Percentiles rank a stretch among this genome's conserved stretches.
These are phyloP conservation scores for Drosophila anomelani DNA, from an alignment of 2,888 invertebrate species.

Conservation along the genomic window DNA sequence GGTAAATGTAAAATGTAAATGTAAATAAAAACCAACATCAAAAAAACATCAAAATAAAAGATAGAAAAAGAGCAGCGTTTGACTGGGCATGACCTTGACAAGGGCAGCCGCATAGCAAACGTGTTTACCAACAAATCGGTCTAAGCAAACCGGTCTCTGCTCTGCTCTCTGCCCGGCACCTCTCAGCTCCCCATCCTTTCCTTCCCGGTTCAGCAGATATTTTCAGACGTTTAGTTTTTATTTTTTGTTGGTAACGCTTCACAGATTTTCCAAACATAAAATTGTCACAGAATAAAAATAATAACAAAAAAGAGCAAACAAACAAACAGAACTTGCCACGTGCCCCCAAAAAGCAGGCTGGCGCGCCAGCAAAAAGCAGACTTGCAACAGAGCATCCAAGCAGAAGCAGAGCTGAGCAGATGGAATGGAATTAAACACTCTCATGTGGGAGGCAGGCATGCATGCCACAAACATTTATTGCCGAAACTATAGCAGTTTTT, in stretches of 20 bases:
- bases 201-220: conserved; percentile 28
- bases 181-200: conserved; percentile 1
- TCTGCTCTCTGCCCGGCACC: background rate
- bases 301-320: background rate
- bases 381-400: conserved; percentile 26
- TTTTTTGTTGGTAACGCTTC: conserved; percentile 58
- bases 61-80: conserved; percentile 21
- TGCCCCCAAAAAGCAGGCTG: conserved; percentile 23
- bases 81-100: conserved; percentile 65
- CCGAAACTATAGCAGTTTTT: conserved; percentile 1
- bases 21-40: conserved; percentile 5
- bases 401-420: conserved; percentile 17
- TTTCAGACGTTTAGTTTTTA: conserved; percentile 34
- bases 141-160: conserved; percentile 58
- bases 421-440: conserved; percentile 13
- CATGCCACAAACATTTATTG: conserved; percentile 7
- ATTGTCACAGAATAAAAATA: conserved; percentile 11
- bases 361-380: conserved; percentile 13
- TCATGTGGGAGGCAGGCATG: conserved; percentile 10
- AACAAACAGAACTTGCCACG: conserved; percentile 22
- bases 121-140: conserved; percentile 57
- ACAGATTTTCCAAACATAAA: conserved; percentile 46
- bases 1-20: conserved; percentile 6
- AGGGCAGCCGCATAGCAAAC: conserved; percentile 64
- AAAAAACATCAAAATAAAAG: conserved; percentile 3